Evolutionary conservation across 2,888 invertebrate genomes (phyloP).

Genomic region (Matsumyia berberina): DNA sequence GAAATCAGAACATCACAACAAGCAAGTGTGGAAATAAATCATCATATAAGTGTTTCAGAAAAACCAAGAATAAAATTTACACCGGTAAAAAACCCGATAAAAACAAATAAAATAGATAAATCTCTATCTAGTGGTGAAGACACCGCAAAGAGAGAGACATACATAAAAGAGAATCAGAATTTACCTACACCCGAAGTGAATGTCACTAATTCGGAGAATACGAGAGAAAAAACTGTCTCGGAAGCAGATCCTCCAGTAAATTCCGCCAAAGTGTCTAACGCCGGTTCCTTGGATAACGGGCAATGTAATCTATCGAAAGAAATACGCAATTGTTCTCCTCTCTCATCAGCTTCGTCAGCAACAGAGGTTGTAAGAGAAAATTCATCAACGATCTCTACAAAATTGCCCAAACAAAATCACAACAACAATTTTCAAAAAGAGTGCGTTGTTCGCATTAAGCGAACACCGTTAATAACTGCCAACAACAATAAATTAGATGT

Average conservation of each 20-base stretch:
- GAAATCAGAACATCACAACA: background rate
- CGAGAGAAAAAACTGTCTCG: background rate
- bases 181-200: background rate
- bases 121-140: background rate
- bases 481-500: constrained; percentile 56
- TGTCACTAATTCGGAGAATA: constrained; percentile 7
- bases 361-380: constrained; percentile 3
- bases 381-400: constrained; percentile 5
- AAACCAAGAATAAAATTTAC: constrained; percentile 37
- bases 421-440: constrained; percentile 38
- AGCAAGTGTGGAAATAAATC: background rate
- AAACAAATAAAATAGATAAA: background rate
- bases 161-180: background rate
- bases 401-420: background rate
- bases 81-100: background rate
- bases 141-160: background rate
- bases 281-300: background rate
- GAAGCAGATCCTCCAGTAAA: background rate
- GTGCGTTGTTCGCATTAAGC: constrained; percentile 68
- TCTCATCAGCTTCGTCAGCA: background rate
- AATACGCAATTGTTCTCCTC: background rate
- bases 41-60: background rate
- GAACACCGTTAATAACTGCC: constrained; percentile 39
- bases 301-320: background rate
- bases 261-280: background rate